Evolutionary conservation across 2,888 invertebrate genomes (phyloP).

Genomic region (Orchesella flavescens): DNA sequence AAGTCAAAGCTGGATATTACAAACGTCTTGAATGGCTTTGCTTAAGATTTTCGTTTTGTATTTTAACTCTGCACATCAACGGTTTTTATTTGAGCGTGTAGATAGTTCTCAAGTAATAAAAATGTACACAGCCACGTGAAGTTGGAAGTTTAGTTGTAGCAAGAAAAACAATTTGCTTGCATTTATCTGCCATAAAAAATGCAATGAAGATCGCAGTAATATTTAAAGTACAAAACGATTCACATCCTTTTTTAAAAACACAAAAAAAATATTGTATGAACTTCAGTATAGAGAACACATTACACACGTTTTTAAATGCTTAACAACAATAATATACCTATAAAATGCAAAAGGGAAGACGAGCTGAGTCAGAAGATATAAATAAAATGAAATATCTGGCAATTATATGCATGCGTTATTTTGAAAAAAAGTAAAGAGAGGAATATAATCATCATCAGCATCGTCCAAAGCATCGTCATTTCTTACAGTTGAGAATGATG

Average conservation of each 20-base stretch:
- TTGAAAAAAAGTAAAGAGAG: too few relatives aligned
- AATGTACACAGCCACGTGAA: slow-evolving; percentile 31
- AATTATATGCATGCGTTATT: slow-evolving; percentile 58
- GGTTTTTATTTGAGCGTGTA: background rate
- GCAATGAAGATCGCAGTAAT: slow-evolving; percentile 7
- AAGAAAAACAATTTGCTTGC: slow-evolving; percentile 40
- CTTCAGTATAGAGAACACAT: slow-evolving; percentile 1
- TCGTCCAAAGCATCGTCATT: slow-evolving; percentile 18
- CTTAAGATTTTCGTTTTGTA: too few relatives aligned
- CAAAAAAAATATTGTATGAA: background rate
- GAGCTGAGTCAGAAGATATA: background rate
- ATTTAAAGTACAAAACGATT: slow-evolving; percentile 10
- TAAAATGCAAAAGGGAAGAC: background rate
- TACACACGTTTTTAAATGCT: background rate
- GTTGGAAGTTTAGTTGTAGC: background rate
- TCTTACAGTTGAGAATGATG: background rate
- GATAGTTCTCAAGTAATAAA: slow-evolving; percentile 37
- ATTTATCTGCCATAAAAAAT: slow-evolving; percentile 23
- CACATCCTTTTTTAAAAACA: background rate
- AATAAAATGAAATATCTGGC: slow-evolving; percentile 36
- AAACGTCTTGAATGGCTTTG: too few relatives aligned
- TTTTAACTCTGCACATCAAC: background rate
- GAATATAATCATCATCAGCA: slow-evolving; percentile 2
- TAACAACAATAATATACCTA: background rate
- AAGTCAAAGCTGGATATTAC: too few relatives aligned